A percentile compares a stretch with the other conserved stretches of the same genome.
Conservation (phyloP, 1,140 invertebrate genomes). For the Macrotrachela quadricornifera region DNA sequence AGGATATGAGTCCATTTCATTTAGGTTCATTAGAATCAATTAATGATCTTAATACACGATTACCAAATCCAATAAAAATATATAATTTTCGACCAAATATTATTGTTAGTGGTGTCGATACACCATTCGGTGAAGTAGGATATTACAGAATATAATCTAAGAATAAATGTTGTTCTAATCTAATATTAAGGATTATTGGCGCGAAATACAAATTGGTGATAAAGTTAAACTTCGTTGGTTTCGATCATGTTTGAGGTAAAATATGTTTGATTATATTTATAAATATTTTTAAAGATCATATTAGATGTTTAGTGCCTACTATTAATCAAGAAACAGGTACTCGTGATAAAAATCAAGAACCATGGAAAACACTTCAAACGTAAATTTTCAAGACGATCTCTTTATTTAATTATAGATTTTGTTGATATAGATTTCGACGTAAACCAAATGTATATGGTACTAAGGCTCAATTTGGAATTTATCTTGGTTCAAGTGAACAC, state of each 20-base stretch:
- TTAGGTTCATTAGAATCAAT: neutral
- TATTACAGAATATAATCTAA: neutral
- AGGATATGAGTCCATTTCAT: constrained; percentile 7
- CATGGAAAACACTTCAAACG: constrained; percentile 18
- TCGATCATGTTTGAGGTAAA: constrained; percentile 6
- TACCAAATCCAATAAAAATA: constrained; percentile 1
- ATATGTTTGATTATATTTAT: neutral
- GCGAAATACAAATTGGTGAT: constrained; percentile 14
- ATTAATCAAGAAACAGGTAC: constrained; percentile 18
- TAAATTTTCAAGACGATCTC: neutral
- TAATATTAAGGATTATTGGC: constrained; percentile 17
- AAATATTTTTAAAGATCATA: neutral
- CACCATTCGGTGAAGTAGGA: neutral
- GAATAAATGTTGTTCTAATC: neutral
- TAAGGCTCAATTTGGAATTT: too few relatives aligned
- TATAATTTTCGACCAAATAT: constrained; percentile 5
- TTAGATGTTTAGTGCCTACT: constrained; percentile 19
- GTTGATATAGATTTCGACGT: too few relatives aligned
- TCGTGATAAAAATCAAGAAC: constrained; percentile 14
- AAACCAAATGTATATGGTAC: too few relatives aligned
- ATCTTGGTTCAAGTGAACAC: too few relatives aligned
- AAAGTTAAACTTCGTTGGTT: constrained; percentile 15
- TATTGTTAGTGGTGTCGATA: neutral
- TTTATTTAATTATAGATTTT: too few relatives aligned
- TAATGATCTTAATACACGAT: neutral